A percentile compares a stretch with the other conserved stretches of the same genome.
Evolutionary conservation across 2,797 vertebrate species (phyloP).

Genomic region (Coregonus ussuriensis): DNA sequence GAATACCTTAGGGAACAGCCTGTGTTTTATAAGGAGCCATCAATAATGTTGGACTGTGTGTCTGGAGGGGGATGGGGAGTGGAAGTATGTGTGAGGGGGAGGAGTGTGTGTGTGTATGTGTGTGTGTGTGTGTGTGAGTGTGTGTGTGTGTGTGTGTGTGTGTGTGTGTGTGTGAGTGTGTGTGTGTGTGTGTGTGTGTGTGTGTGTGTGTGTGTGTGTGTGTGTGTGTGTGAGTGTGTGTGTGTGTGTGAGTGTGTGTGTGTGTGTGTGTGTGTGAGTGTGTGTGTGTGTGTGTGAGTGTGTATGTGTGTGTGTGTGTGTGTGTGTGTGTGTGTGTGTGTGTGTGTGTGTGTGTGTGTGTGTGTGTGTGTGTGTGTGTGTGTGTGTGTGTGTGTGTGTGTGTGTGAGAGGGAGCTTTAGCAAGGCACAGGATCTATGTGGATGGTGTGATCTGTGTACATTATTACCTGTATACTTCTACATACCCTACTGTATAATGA

Average conservation of each 20-base stretch:
- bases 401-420: background rate
- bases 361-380: background rate
- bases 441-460: conserved; percentile 26
- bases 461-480: conserved; percentile 18
- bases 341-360: conserved; percentile 18
- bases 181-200: background rate
- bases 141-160: conserved; percentile 20
- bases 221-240: too few species aligned
- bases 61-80: conserved; percentile 51
- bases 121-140: conserved; percentile 23
- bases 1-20: conserved; percentile 78
- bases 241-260: background rate
- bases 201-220: background rate
- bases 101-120: conserved; percentile 5
- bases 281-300: conserved; percentile 17
- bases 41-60: conserved; percentile 69
- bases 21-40: conserved; percentile 80
- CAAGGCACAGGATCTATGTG: background rate
- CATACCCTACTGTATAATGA: too few species aligned
- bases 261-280: background rate
- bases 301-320: background rate
- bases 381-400: too few species aligned
- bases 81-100: conserved; percentile 33
- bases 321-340: too few species aligned
- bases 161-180: conserved; percentile 7